Conservation (phyloP, 1,140 invertebrate genomes). For the Bombyx mandarina region DNA sequence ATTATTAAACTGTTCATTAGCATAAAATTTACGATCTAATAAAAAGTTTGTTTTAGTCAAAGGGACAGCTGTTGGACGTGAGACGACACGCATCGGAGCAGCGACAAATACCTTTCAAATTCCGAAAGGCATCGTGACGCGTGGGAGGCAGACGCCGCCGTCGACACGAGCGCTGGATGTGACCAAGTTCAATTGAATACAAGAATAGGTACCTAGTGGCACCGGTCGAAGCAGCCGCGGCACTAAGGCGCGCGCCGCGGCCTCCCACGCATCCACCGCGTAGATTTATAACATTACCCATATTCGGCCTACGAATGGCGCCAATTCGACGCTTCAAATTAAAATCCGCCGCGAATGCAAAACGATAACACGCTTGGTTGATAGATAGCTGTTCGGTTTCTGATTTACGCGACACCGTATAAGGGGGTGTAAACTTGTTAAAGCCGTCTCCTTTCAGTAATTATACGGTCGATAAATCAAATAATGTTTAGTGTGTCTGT, state of each 20-base stretch:
- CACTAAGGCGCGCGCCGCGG: slow-evolving; percentile 31
- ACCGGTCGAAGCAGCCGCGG: slow-evolving; percentile 20
- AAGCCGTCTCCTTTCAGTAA: slow-evolving; percentile 9
- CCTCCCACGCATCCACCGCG: slow-evolving; percentile 31
- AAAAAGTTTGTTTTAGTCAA: slow-evolving; percentile 39
- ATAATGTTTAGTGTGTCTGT: background rate
- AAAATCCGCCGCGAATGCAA: slow-evolving; percentile 57
- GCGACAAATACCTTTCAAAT: slow-evolving; percentile 67
- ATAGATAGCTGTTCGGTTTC: slow-evolving; percentile 42
- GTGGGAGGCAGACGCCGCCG: slow-evolving; percentile 45
- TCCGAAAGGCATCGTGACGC: slow-evolving; percentile 43
- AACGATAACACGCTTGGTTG: slow-evolving; percentile 47
- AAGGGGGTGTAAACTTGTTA: slow-evolving; percentile 22
- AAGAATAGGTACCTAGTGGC: slow-evolving; percentile 25
- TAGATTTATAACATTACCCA: slow-evolving; percentile 68
- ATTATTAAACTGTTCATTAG: slow-evolving; percentile 13
- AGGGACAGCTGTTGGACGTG: slow-evolving; percentile 42
- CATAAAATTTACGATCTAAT: slow-evolving; percentile 42
- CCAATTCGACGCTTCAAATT: slow-evolving; percentile 65
- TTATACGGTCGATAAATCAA: slow-evolving; percentile 9
- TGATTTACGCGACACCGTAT: slow-evolving; percentile 44
- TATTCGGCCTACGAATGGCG: slow-evolving; percentile 64
- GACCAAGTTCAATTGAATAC: slow-evolving; percentile 51
- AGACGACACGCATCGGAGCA: slow-evolving; percentile 34
- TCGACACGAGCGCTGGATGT: slow-evolving; percentile 38